These are phyloP conservation scores for Mustela nigripes DNA, from an alignment of 2,113 vertebrate species.

Conservation along the genomic window DNA sequence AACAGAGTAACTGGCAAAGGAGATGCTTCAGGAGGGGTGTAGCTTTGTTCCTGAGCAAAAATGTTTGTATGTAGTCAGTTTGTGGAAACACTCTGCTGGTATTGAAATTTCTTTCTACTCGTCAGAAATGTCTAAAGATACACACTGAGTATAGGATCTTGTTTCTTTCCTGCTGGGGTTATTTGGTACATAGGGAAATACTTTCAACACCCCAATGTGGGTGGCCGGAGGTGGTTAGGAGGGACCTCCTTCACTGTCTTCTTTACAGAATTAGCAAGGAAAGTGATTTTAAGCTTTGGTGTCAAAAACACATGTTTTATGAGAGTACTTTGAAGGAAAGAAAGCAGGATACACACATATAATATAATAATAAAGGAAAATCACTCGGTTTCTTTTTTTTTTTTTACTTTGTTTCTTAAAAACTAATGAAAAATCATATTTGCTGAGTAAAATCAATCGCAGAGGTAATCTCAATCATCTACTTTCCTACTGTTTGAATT, in stretches of 20 bases:
- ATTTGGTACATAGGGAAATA: slow-evolving; percentile 34
- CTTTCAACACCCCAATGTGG: background rate
- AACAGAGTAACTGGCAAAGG: background rate
- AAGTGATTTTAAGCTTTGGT: background rate
- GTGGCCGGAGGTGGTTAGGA: background rate
- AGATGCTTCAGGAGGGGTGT: background rate
- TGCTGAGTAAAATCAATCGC: background rate
- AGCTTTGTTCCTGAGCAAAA: slow-evolving; percentile 63
- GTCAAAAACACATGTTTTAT: slow-evolving; percentile 26
- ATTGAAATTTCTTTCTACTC: slow-evolving; percentile 56
- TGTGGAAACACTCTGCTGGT: slow-evolving; percentile 16
- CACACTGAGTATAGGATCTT: background rate
- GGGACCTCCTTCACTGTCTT: background rate
- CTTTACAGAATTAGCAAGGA: slow-evolving; percentile 40
- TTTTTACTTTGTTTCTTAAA: slow-evolving; percentile 1
- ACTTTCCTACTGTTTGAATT: background rate
- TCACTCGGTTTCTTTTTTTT: background rate
- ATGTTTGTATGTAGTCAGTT: slow-evolving; percentile 18
- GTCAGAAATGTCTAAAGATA: background rate
- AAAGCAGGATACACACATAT: background rate
- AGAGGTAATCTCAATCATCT: background rate
- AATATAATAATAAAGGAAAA: background rate
- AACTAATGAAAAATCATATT: background rate
- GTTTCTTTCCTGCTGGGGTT: slow-evolving; percentile 36
- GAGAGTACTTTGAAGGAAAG: background rate